Evolutionary conservation across 2,888 invertebrate genomes (phyloP), one percentile per base, ranked within the genome.

Genomic region (Aleiodes testaceus): DNA sequence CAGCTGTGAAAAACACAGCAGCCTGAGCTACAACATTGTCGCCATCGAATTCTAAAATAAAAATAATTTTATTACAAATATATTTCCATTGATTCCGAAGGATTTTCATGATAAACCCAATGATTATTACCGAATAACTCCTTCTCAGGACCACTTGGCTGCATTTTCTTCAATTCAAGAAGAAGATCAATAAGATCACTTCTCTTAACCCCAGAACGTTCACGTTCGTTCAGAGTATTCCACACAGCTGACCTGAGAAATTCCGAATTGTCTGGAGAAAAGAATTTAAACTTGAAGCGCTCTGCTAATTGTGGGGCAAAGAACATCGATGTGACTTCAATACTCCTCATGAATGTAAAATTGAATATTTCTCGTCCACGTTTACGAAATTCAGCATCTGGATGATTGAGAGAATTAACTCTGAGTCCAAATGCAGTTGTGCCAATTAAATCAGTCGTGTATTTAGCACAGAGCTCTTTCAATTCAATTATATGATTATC

Each of bases 161-260:
- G 42, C 6, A 16, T 79, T 0, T 86, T 82, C 30, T 85, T 88
- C 5, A 90, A 71, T 1, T 86, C 84, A 44, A 90, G 81, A 11
- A 91, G 77, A 5, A 89, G 77, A 75, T 90, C 90, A 22, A 91
- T 87, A 0, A 90, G 84, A 45, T 89, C 88, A 52, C 87, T 84
- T 26, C 89, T 82, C 1, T 81, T 84, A 7, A 80, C 74, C 5
- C 88, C 88, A 1, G 85, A 82, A 45, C 82, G 78, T 61, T 87
- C 85, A 1, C 91, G 83, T 18, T 87, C 81, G 0, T 81, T 75
- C 50, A 90, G 86, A 0, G 88, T 88, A 30, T 87, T 84, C 79
- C 86, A 87, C 20, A 90, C 87, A 11, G 87, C 84, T 0, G 80
- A 74, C 9, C 87, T 82, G 0, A 90, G 74, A 68, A 89, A 90